A percentile compares a stretch with the other conserved stretches of the same genome.
These are phyloP conservation scores for Tenthredo distinguenda DNA, from an alignment of 2,888 invertebrate species.

Conservation along the genomic window DNA sequence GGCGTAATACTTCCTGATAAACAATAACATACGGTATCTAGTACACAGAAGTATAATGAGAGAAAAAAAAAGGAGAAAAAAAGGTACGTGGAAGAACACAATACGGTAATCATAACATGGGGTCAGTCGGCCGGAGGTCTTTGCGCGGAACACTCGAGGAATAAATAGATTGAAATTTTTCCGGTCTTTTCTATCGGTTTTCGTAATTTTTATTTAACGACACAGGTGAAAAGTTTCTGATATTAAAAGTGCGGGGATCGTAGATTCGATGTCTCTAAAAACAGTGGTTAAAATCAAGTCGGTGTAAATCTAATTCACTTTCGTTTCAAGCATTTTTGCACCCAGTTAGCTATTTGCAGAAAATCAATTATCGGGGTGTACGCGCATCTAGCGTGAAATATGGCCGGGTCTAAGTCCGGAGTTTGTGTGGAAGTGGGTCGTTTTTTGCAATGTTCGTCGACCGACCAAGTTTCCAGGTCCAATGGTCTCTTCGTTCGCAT, in stretches of 20 bases:
- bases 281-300: neutral
- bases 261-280: neutral
- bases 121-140: neutral
- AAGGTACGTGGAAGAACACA: neutral
- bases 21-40: neutral
- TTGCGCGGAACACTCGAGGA: neutral
- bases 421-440: neutral
- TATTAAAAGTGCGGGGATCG: neutral
- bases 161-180: neutral
- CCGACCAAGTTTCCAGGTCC: slow-evolving; percentile 31
- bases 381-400: neutral
- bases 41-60: neutral
- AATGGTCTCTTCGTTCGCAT: neutral
- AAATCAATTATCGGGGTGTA: slow-evolving; percentile 39
- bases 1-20: neutral
- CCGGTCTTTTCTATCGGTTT: neutral
- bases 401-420: neutral
- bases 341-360: slow-evolving; percentile 2
- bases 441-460: slow-evolving; percentile 11
- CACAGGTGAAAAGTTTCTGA: neutral
- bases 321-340: neutral
- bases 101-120: neutral
- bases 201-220: neutral
- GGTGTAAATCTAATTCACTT: neutral
- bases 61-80: no score